A percentile compares a stretch with the other conserved stretches of the same genome.
These are phyloP conservation scores for Agriopis marginaria DNA, from an alignment of 2,888 invertebrate species.

Conservation along the genomic window DNA sequence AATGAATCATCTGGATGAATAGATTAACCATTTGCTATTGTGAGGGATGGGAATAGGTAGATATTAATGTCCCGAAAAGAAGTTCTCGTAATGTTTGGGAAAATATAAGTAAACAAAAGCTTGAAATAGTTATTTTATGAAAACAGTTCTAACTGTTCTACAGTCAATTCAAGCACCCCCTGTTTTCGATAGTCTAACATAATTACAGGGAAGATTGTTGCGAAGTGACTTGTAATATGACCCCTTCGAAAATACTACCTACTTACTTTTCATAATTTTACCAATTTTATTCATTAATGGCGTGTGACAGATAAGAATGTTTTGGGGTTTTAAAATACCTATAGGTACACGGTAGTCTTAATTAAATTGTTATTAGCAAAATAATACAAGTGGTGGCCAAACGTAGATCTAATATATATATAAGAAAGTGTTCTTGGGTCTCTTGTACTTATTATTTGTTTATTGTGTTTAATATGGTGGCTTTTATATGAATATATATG, in stretches of 20 bases:
- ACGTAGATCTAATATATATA: too few relatives aligned
- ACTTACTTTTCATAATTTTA: conserved; percentile 63
- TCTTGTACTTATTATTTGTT: too few relatives aligned
- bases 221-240: conserved; percentile 81
- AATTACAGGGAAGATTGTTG: conserved; percentile 81
- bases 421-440: too few relatives aligned
- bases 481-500: background rate
- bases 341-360: background rate
- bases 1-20: background rate
- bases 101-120: background rate
- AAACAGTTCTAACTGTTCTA: conserved; percentile 25
- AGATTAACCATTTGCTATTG: too few relatives aligned
- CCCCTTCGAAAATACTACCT: conserved; percentile 67
- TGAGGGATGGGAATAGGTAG: too few relatives aligned
- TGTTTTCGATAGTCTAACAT: conserved; percentile 78
- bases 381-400: background rate
- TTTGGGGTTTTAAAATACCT: conserved; percentile 31
- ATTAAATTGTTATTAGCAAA: background rate
- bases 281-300: conserved; percentile 59
- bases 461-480: background rate
- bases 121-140: background rate
- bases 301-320: conserved; percentile 40
- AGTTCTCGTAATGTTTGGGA: background rate
- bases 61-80: too few relatives aligned
- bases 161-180: conserved; percentile 57